Conservation (phyloP, 2,888 invertebrate genomes). For the Allolobophora icterica region DNA sequence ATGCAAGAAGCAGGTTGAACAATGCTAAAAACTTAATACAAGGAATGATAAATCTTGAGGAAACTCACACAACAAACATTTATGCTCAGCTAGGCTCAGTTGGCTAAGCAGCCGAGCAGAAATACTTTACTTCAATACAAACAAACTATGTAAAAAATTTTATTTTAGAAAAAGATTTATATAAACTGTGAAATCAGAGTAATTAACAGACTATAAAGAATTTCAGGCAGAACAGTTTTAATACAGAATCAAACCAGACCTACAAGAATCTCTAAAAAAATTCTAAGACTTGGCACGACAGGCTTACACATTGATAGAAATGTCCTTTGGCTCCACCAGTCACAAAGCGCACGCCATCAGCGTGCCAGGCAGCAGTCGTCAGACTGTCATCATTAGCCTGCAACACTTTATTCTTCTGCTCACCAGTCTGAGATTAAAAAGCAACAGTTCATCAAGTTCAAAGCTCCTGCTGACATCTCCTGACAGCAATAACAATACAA, state of each 20-base stretch:
- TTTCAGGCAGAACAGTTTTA: not conserved
- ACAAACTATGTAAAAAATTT: not conserved
- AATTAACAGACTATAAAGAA: not conserved
- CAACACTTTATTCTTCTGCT: constrained; percentile 81
- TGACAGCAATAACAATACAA: not conserved
- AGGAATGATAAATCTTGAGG: not conserved
- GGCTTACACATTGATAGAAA: constrained; percentile 81
- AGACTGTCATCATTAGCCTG: constrained; percentile 93
- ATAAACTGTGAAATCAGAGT: not conserved
- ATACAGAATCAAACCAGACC: not conserved
- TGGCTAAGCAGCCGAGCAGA: not conserved
- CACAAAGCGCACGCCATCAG: constrained; percentile 87
- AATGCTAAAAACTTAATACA: too few relatives aligned
- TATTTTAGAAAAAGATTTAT: too few relatives aligned
- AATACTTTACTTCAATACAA: not conserved
- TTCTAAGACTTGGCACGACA: not conserved
- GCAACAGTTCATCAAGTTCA: not conserved
- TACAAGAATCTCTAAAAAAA: not conserved
- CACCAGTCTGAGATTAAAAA: constrained; percentile 62
- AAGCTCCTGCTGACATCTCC: not conserved
- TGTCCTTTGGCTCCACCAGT: constrained; percentile 94
- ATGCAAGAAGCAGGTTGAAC: not conserved
- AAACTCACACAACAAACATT: too few relatives aligned
- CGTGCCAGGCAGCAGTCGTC: constrained; percentile 92
- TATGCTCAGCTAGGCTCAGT: not conserved